Evolutionary conservation across 2,888 invertebrate species (phyloP).

Genomic region (Sicus ferrugineus): DNA sequence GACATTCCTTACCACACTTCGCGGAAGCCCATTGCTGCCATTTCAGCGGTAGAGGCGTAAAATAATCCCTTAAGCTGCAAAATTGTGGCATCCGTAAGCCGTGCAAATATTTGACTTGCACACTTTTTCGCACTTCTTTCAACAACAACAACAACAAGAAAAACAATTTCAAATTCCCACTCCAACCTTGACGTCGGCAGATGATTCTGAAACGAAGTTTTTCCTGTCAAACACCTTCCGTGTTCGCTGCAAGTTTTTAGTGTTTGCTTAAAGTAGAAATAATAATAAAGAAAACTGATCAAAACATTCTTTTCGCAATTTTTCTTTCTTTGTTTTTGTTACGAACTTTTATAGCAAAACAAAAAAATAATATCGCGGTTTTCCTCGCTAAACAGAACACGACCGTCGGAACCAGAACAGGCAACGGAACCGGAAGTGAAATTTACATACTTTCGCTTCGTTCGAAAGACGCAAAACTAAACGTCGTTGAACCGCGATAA

Average conservation of each 20-base stretch:
- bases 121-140: neutral
- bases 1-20: conserved; percentile 9
- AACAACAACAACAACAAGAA: neutral
- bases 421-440: conserved; percentile 31
- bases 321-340: neutral
- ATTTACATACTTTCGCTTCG: conserved; percentile 33
- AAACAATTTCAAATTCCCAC: neutral
- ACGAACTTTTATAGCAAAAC: neutral
- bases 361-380: neutral
- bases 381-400: neutral
- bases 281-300: neutral
- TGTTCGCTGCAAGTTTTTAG: neutral
- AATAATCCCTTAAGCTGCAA: conserved; percentile 35
- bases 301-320: neutral
- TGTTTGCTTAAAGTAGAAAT: neutral
- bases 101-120: conserved; percentile 33
- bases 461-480: too few relatives aligned
- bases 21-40: neutral
- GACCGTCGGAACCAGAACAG: conserved; percentile 16
- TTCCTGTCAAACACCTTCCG: neutral
- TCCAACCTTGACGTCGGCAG: neutral
- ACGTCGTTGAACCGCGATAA: neutral
- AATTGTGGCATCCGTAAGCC: conserved; percentile 33
- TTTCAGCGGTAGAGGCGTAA: conserved; percentile 6
- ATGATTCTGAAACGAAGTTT: neutral